A percentile compares a stretch with the other conserved stretches of the same genome.
Evolutionary conservation across 2,113 vertebrate species (phyloP).

Genomic region (Chauna torquata): DNA sequence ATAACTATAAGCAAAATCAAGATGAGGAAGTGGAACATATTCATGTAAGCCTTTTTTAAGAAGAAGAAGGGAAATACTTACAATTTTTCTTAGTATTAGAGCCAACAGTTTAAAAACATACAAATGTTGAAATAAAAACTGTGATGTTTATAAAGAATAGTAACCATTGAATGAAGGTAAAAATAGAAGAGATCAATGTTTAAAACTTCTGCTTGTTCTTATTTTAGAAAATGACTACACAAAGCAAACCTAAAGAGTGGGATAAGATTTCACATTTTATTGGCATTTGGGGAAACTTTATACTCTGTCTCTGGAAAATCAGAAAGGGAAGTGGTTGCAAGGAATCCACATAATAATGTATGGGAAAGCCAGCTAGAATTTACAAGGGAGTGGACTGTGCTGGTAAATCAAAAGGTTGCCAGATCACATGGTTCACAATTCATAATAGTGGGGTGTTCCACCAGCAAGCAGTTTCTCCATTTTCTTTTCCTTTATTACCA

Average conservation of each 20-base stretch:
- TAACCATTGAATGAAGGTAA: conserved; percentile 71
- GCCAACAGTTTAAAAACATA: neutral
- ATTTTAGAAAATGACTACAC: conserved; percentile 83
- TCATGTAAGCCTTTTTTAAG: neutral
- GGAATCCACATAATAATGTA: conserved; percentile 85
- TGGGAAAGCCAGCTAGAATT: conserved; percentile 81
- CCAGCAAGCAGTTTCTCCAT: conserved; percentile 69
- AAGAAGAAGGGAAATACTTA: conserved; percentile 46
- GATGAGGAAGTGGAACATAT: conserved; percentile 8
- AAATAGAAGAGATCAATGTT: conserved; percentile 71
- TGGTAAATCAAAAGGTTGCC: conserved; percentile 78
- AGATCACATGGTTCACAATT: conserved; percentile 70
- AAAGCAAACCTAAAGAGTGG: conserved; percentile 74
- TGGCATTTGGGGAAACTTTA: conserved; percentile 83
- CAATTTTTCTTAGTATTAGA: conserved; percentile 34
- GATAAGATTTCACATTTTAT: conserved; percentile 82
- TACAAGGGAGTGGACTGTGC: conserved; percentile 78
- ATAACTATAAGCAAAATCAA: neutral
- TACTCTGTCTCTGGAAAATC: conserved; percentile 84
- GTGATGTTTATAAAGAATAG: conserved; percentile 59
- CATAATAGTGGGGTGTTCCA: conserved; percentile 68
- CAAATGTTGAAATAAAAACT: conserved; percentile 49
- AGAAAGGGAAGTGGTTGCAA: conserved; percentile 86
- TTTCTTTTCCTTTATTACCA: conserved; percentile 70
- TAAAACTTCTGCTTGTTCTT: conserved; percentile 65